These are phyloP conservation scores for Elysia chlorotica DNA, from an alignment of 1,140 invertebrate species.

Conservation along the genomic window DNA sequence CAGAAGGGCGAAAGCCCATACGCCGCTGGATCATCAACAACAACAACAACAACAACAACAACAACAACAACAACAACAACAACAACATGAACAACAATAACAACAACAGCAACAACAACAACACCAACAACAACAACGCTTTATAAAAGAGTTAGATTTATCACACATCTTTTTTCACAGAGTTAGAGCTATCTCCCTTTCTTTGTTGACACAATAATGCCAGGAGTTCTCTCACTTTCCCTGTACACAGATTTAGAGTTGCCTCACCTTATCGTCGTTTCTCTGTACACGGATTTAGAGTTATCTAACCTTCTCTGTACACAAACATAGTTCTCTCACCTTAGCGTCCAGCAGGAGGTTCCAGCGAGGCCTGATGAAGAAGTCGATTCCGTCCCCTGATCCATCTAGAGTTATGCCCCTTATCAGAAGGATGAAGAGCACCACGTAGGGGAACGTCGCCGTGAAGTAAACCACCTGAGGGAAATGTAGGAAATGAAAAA, in stretches of 20 bases:
- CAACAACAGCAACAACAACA: too few relatives aligned
- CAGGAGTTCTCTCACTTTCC: too few relatives aligned
- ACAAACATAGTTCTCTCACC: too few relatives aligned
- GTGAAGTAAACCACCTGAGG: slow-evolving; percentile 86
- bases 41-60: not conserved
- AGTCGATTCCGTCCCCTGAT: slow-evolving; percentile 63
- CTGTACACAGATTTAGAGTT: too few relatives aligned
- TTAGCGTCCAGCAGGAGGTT: slow-evolving; percentile 80
- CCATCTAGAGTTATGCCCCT: slow-evolving; percentile 59
- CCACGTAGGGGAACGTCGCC: slow-evolving; percentile 64
- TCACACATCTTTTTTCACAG: too few relatives aligned
- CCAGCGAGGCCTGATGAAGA: slow-evolving; percentile 85
- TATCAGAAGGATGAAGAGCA: slow-evolving; percentile 61
- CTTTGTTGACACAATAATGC: not conserved
- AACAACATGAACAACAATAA: not conserved
- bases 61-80: not conserved
- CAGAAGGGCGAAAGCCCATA: too few relatives aligned
- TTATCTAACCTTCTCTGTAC: too few relatives aligned
- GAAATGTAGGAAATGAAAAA: too few relatives aligned
- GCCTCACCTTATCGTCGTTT: too few relatives aligned
- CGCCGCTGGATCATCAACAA: not conserved
- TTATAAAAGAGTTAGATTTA: too few relatives aligned
- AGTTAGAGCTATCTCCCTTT: not conserved
- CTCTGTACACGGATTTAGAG: too few relatives aligned
- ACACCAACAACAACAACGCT: too few relatives aligned